Conservation (phyloP, 1,140 invertebrate species). For the Trypoxylus dichotomus region DNA sequence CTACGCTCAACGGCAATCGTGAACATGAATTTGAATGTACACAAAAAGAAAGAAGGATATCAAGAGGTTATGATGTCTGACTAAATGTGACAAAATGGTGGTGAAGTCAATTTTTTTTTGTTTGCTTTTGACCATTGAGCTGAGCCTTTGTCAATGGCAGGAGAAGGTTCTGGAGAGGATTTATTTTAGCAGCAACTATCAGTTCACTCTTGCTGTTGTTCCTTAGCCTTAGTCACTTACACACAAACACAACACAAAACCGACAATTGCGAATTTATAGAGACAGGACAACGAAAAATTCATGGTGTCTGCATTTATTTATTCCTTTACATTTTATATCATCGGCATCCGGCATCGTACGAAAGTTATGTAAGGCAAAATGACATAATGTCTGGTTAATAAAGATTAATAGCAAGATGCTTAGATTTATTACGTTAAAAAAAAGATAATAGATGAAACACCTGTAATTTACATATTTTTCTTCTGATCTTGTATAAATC, state of each 20-base stretch:
- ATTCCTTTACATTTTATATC: too few species aligned
- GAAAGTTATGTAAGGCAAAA: too few species aligned
- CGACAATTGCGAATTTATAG: neutral
- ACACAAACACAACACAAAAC: conserved; percentile 27
- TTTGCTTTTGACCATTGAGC: conserved; percentile 41
- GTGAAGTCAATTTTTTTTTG: conserved; percentile 1
- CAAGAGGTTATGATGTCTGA: neutral
- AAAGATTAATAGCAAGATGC: too few species aligned
- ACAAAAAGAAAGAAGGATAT: conserved; percentile 8
- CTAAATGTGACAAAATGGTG: conserved; percentile 8
- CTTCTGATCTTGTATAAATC: too few species aligned
- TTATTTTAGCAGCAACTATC: conserved; percentile 19
- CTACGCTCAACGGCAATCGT: conserved; percentile 52
- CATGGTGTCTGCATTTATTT: neutral
- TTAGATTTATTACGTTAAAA: too few species aligned
- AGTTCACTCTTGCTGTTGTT: conserved; percentile 51
- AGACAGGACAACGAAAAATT: neutral
- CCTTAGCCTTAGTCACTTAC: conserved; percentile 43
- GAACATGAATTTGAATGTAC: conserved; percentile 40
- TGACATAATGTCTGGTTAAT: too few species aligned
- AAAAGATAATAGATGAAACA: too few species aligned
- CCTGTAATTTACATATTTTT: too few species aligned
- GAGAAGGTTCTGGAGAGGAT: conserved; percentile 30
- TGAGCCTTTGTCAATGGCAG: conserved; percentile 45
- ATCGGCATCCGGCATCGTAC: too few species aligned